Evolutionary conservation across 1,140 invertebrate genomes (phyloP).

Genomic region (Triops cancriformis): DNA sequence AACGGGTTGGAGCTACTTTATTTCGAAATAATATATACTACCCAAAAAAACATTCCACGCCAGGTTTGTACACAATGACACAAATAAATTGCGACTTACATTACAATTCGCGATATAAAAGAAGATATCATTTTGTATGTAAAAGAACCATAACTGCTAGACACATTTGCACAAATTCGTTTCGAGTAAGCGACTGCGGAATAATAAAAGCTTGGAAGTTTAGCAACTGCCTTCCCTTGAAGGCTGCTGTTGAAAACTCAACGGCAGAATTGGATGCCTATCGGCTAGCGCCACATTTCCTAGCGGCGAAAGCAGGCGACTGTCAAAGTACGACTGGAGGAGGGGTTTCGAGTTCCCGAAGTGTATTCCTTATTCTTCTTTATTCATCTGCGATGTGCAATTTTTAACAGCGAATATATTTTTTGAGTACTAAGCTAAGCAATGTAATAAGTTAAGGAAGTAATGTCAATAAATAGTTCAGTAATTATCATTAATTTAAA

Average conservation of each 20-base stretch:
- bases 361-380: too few relatives aligned
- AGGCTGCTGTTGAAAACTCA: not conserved
- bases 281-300: not conserved
- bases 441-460: too few relatives aligned
- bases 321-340: not conserved
- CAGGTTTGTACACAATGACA: not conserved
- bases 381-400: too few relatives aligned
- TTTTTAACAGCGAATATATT: too few relatives aligned
- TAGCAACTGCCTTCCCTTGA: not conserved
- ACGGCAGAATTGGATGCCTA: not conserved
- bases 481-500: too few relatives aligned
- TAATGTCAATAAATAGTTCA: too few relatives aligned
- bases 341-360: not conserved
- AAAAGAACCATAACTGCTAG: not conserved
- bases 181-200: not conserved
- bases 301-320: not conserved
- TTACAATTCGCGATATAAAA: slow-evolving; percentile 59
- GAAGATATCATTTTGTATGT: slow-evolving; percentile 54
- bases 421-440: too few relatives aligned
- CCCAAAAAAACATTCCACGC: not conserved
- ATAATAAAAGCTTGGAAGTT: not conserved
- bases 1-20: too few relatives aligned
- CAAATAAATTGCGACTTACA: slow-evolving; percentile 48
- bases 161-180: not conserved
- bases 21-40: not conserved